phyloP scores from a whole-genome alignment of 1,140 invertebrate species.

The Amphibalanus amphitrite region DNA sequence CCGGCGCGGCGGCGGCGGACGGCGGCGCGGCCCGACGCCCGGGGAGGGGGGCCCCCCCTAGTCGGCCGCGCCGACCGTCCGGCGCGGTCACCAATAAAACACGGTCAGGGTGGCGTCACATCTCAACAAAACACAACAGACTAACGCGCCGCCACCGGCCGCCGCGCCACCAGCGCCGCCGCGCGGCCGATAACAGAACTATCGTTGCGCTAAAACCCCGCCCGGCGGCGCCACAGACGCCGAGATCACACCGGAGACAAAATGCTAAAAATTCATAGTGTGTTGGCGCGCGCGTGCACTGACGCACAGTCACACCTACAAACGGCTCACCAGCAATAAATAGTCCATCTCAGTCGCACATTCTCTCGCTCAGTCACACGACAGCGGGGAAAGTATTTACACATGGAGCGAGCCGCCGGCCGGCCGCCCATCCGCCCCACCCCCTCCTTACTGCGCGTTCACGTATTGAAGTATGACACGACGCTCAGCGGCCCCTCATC shows the following conservation, averaged over 20 bases:
- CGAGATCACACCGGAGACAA: not conserved
- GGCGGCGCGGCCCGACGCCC: too few relatives aligned
- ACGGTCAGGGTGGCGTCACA: not conserved
- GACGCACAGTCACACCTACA: too few relatives aligned
- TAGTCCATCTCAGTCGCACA: not conserved
- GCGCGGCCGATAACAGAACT: constrained; percentile 1
- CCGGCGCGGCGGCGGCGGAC: too few relatives aligned
- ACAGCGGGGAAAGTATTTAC: not conserved
- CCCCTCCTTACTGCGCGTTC: too few relatives aligned
- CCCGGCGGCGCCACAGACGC: not conserved
- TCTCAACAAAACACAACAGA: not conserved
- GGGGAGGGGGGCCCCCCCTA: too few relatives aligned
- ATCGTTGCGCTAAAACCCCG: constrained; percentile 1
- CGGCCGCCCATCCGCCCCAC: too few relatives aligned
- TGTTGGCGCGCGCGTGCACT: not conserved
- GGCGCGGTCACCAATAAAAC: not conserved
- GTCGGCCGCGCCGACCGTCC: not conserved
- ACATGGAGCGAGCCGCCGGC: not conserved
- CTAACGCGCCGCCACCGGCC: not conserved
- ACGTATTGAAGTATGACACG: too few relatives aligned
- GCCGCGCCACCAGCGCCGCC: too few relatives aligned
- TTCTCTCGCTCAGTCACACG: too few relatives aligned
- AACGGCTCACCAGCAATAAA: not conserved
- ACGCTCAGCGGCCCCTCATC: too few relatives aligned
- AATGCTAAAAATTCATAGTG: not conserved